Evolutionary conservation across 2,888 invertebrate genomes (phyloP).

Genomic region (Erebia palarica): DNA sequence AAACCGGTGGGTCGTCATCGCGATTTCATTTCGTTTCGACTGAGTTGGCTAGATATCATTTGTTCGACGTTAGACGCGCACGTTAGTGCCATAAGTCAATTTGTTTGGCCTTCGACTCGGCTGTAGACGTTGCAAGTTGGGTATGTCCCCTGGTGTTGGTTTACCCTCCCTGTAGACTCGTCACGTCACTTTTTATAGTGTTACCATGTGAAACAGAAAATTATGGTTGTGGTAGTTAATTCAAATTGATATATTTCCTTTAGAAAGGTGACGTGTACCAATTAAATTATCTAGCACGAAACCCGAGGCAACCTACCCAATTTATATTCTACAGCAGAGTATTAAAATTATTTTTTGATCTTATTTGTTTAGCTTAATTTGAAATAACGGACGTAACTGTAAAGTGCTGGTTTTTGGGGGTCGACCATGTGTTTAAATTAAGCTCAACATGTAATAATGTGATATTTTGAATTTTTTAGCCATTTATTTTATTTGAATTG

Average conservation of each 20-base stretch:
- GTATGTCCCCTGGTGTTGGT: conserved; percentile 42
- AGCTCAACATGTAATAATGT: conserved; percentile 82
- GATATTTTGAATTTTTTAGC: conserved; percentile 80
- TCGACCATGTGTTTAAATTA: conserved; percentile 69
- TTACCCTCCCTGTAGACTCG: conserved; percentile 50
- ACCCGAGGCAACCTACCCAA: conserved; percentile 28
- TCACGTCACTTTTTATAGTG: conserved; percentile 62
- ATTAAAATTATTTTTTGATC: conserved; percentile 52
- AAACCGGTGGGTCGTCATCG: conserved; percentile 61
- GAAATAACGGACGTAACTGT: conserved; percentile 52
- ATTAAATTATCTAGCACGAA: conserved; percentile 46
- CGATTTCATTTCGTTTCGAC: conserved; percentile 72
- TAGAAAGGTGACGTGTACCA: conserved; percentile 63
- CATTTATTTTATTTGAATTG: conserved; percentile 66
- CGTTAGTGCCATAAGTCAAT: conserved; percentile 56
- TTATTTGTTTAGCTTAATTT: conserved; percentile 81
- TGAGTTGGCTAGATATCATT: conserved; percentile 73
- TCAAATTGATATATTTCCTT: conserved; percentile 76
- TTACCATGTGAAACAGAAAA: conserved; percentile 73
- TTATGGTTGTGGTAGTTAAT: conserved; percentile 81
- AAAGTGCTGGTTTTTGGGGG: conserved; percentile 48
- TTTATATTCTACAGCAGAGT: conserved; percentile 36
- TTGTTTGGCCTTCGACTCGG: conserved; percentile 51
- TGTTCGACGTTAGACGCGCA: conserved; percentile 55
- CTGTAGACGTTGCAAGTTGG: conserved; percentile 53